phyloP scores from a whole-genome alignment of 2,888 invertebrate genomes.

The Luperina nickerlii region DNA sequence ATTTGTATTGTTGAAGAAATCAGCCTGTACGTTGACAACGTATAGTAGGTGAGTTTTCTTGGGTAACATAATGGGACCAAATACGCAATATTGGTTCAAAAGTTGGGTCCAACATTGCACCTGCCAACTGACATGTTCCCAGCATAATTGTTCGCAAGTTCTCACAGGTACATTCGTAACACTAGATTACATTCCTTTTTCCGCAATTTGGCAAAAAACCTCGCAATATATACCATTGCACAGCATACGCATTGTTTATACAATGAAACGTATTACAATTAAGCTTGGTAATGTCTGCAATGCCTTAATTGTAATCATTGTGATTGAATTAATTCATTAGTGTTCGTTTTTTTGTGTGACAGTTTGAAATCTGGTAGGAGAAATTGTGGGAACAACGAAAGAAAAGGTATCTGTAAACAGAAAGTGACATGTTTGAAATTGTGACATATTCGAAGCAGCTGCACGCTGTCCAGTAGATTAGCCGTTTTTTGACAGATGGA shows the following conservation, averaged over 20 bases:
- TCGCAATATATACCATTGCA: slow-evolving; percentile 63
- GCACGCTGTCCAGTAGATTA: too few species aligned
- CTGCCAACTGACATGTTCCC: slow-evolving; percentile 58
- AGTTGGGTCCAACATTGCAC: slow-evolving; percentile 52
- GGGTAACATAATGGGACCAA: slow-evolving; percentile 22
- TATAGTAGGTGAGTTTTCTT: neutral
- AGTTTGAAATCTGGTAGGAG: slow-evolving; percentile 42
- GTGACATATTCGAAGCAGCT: neutral
- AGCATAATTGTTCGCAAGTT: slow-evolving; percentile 64
- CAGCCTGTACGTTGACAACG: neutral
- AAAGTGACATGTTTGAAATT: slow-evolving; percentile 41
- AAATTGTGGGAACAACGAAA: slow-evolving; percentile 59
- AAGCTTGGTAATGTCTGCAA: slow-evolving; percentile 63
- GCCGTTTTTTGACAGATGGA: too few species aligned
- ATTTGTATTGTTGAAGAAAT: neutral
- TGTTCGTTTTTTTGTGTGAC: slow-evolving; percentile 10
- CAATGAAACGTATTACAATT: slow-evolving; percentile 62
- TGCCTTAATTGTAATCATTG: slow-evolving; percentile 60
- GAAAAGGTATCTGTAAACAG: slow-evolving; percentile 25
- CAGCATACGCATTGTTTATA: slow-evolving; percentile 67
- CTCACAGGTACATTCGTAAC: slow-evolving; percentile 67
- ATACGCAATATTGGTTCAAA: slow-evolving; percentile 59
- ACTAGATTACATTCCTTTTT: slow-evolving; percentile 67
- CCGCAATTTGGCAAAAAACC: slow-evolving; percentile 70
- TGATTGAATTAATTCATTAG: slow-evolving; percentile 60